A percentile compares a stretch with the other conserved stretches of the same genome.
phyloP scores from a whole-genome alignment of 2,113 vertebrate genomes.

The Myiopsitta monachus region DNA sequence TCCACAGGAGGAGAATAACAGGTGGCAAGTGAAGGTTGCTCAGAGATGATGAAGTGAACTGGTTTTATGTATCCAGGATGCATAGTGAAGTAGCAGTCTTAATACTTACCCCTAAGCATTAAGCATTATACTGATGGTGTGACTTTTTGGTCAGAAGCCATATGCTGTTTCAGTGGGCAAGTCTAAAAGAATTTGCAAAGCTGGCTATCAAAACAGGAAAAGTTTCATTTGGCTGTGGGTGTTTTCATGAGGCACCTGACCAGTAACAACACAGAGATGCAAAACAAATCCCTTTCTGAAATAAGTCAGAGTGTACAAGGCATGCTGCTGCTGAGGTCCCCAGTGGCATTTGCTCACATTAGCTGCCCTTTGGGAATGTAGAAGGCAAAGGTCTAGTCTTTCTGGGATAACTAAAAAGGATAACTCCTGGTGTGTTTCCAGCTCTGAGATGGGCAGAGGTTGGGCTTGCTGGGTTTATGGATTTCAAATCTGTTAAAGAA shows the following conservation, averaged over 20 bases:
- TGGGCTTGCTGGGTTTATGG: neutral
- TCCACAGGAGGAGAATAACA: conserved; percentile 22
- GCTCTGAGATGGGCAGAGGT: neutral
- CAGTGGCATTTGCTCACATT: neutral
- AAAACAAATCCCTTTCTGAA: neutral
- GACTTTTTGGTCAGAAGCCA: conserved; percentile 60
- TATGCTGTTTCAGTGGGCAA: conserved; percentile 1
- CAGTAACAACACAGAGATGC: neutral
- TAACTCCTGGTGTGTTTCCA: neutral
- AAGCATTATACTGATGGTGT: conserved; percentile 41
- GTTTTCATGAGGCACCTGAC: neutral
- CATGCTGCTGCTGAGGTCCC: neutral
- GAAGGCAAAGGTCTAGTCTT: neutral
- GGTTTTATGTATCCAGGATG: conserved; percentile 5
- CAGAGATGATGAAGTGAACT: conserved; percentile 35
- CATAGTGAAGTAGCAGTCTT: conserved; percentile 17
- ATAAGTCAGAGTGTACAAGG: neutral
- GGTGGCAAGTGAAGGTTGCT: conserved; percentile 51
- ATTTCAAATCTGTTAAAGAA: neutral
- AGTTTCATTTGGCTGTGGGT: neutral
- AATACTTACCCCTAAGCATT: conserved; percentile 20
- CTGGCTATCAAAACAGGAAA: neutral
- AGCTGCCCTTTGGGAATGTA: neutral
- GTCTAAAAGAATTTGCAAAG: conserved; percentile 43
- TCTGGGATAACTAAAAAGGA: neutral